Base-by-base conservation (phyloP, 2,888 invertebrate species). In the Melolontha melolontha region DNA sequence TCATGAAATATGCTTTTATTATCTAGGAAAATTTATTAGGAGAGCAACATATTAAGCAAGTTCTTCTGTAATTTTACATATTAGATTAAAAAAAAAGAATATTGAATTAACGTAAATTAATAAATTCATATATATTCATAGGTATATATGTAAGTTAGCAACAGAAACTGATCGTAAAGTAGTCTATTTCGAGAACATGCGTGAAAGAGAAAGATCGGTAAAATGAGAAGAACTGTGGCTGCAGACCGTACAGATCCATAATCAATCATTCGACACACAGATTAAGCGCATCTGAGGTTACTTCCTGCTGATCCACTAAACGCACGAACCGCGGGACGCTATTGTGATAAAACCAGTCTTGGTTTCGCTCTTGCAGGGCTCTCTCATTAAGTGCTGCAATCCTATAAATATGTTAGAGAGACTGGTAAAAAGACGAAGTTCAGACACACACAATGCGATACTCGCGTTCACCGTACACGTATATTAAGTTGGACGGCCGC, bases 231-330 rank as follows among this genome's bases (percentile, higher is more conserved):
- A 14, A 64, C 55, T 44, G 50, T 17, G 44, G 54, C 34, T 47
- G 67, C 68, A 59, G 66, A 64, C 50, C 54, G 55, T 52, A 44
- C 59, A 44, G 66, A 63, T 72, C 67, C 27, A 69, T 67, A 72
- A 76, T 76, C 75, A 76, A 77, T 77, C 76, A 77, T 71, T 69
- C 71, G 72, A 71, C 70, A 63, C 66, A 65, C 67, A 76, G 75
- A 76, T 77, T 75, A 76, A 77, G 73, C 74, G 74, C 70, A 74
- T 72, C 73, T 72, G 73, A 72, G 68, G 69, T 73, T 75, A 77
- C 75, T 78, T 78, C 78, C 78, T 78, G 77, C 78, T 78, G 78
- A 70, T 78, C 76, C 75, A 78, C 76, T 77, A 77, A 78, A 76
- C 75, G 76, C 70, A 76, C 73, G 73, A 76, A 75, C 77, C 69